phyloP scores from a whole-genome alignment of 2,888 invertebrate genomes.

The Scaptomyza cyrtandrae region DNA sequence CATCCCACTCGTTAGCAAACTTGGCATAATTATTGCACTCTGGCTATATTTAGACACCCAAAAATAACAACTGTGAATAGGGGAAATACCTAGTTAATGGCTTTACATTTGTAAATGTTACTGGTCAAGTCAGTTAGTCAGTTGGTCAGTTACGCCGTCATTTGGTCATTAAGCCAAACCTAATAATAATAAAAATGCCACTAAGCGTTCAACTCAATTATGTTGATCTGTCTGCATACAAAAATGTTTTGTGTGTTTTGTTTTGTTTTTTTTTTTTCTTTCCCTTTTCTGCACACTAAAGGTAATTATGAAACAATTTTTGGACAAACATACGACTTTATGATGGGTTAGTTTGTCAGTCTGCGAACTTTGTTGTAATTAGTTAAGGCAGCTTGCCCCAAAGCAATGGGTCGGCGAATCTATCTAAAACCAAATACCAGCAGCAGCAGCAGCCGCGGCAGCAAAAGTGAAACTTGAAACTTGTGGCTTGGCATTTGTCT shows the following conservation, averaged over 20 bases:
- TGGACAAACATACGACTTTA: slow-evolving; percentile 31
- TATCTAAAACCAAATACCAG: slow-evolving; percentile 30
- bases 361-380: neutral
- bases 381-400: slow-evolving; percentile 32
- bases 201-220: slow-evolving; percentile 48
- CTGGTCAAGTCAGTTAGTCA: neutral
- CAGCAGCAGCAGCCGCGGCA: slow-evolving; percentile 30
- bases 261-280: too few relatives aligned
- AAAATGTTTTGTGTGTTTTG: neutral
- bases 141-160: neutral
- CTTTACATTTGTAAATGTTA: slow-evolving; percentile 30
- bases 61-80: neutral
- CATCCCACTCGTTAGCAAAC: slow-evolving; percentile 1
- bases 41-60: neutral
- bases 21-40: neutral
- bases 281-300: slow-evolving; percentile 18
- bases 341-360: slow-evolving; percentile 14
- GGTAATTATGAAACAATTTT: slow-evolving; percentile 55
- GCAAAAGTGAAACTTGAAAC: slow-evolving; percentile 69
- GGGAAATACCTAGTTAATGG: slow-evolving; percentile 36
- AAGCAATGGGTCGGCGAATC: slow-evolving; percentile 51
- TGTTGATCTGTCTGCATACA: slow-evolving; percentile 38
- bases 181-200: slow-evolving; percentile 40
- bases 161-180: slow-evolving; percentile 44
- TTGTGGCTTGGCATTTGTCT: slow-evolving; percentile 48